Evolutionary conservation across 2,113 vertebrate genomes (phyloP), one percentile per base, ranked within the genome.

Genomic region (Thalassoma bifasciatum): DNA sequence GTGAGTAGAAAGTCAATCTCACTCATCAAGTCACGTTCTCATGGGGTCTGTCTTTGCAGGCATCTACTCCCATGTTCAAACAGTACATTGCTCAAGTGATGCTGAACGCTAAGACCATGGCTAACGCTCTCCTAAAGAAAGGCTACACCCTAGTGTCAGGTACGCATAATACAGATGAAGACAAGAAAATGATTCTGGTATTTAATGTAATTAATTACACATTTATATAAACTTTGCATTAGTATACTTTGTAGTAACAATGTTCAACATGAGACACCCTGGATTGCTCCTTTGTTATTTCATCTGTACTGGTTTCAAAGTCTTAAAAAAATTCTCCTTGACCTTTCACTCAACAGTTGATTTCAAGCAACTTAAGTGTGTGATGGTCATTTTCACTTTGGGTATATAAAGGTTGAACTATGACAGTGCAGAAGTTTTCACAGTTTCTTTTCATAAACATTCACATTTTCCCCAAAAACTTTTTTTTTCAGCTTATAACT

Each of bases 141-240:
- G 95, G 95, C 2, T 98, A 95, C 86, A 96, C 95, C 0, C 84
- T 98, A 57, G 96, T 98, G 56, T 98, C 97, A 77, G 96, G 96
- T 97, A 76, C 22, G 2, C n/a, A 58, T 9, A 38, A 30, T 17
- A 54, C 10, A 17, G 4, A 54, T 16, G 36, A n/a, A 12, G 2
- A 17, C 21, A 23, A 36, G 14, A n/a, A n/a, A n/a, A n/a, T n/a
- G n/a, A n/a, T n/a, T n/a, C n/a, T n/a, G n/a, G n/a, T n/a, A n/a
- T n/a, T n/a, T n/a, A n/a, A n/a, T n/a, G n/a, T n/a, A n/a, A n/a
- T n/a, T 42, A 42, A 13, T 13, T 4, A 14, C 40, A 3, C 11
- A 42, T 16, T 42, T 42, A 42, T 5, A 42, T 42, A 16, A 42
- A 4, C 3, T 30, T 3, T 30, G n/a, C n/a, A n/a, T n/a, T n/a